A percentile compares a stretch with the other conserved stretches of the same genome.
phyloP scores from a whole-genome alignment of 2,888 invertebrate genomes.

The Watsonalla cultraria region DNA sequence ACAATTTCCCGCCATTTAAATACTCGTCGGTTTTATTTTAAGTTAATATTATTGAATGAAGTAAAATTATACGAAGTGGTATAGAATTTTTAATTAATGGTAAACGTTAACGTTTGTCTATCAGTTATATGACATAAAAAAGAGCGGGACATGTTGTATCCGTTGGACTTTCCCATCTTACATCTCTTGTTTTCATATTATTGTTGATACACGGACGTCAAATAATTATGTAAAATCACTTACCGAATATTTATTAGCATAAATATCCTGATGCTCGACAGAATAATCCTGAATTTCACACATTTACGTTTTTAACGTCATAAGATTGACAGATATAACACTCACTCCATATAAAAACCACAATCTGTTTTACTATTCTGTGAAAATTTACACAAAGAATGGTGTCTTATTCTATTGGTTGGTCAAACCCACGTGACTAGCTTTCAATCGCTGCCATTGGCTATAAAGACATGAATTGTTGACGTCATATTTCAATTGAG shows the following conservation, averaged over 20 bases:
- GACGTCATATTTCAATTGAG: constrained; percentile 45
- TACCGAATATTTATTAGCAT: constrained; percentile 83
- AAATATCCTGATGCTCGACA: constrained; percentile 82
- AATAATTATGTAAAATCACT: constrained; percentile 53
- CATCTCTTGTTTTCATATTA: constrained; percentile 50
- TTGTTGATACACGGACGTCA: constrained; percentile 19
- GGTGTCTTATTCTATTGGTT: constrained; percentile 68
- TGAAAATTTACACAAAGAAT: constrained; percentile 79
- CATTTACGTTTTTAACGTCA: constrained; percentile 78
- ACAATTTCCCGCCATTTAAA: constrained; percentile 60
- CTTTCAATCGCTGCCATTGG: constrained; percentile 61
- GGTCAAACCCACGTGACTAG: constrained; percentile 72
- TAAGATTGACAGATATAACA: constrained; percentile 75
- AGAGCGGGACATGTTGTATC: constrained; percentile 74
- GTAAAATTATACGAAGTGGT: no score
- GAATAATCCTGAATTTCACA: constrained; percentile 85
- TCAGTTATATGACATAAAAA: constrained; percentile 59
- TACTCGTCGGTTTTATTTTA: constrained; percentile 3
- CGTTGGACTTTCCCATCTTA: constrained; percentile 66
- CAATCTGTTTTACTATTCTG: constrained; percentile 74
- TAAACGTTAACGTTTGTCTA: not conserved
- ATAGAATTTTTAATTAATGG: not conserved
- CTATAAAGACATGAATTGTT: constrained; percentile 22
- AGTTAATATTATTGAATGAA: no score
- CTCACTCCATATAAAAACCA: constrained; percentile 75